These are phyloP conservation scores for Chloebia gouldiae DNA, from an alignment of 2,113 vertebrate genomes.

Conservation along the genomic window DNA sequence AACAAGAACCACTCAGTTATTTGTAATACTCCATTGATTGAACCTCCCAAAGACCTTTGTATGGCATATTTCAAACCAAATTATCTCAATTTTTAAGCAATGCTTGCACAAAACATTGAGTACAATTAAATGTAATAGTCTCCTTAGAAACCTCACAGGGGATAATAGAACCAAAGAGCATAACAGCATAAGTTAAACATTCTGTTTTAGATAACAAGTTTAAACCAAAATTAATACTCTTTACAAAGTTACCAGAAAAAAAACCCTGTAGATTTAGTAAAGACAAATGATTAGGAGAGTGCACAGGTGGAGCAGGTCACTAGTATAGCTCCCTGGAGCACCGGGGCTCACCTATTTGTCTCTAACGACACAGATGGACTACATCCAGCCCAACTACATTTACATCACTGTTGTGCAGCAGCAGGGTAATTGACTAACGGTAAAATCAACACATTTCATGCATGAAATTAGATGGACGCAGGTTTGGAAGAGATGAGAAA, in stretches of 20 bases:
- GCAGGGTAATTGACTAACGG: neutral
- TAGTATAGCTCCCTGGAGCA: neutral
- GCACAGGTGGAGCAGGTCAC: neutral
- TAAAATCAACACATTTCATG: neutral
- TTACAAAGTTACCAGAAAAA: neutral
- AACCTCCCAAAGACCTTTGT: neutral
- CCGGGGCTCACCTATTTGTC: neutral
- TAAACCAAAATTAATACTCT: neutral
- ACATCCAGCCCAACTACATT: neutral
- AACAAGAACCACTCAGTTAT: neutral
- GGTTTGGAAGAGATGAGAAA: neutral
- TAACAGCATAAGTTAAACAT: neutral
- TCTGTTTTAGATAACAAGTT: neutral
- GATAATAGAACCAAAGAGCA: neutral
- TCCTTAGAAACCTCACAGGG: neutral
- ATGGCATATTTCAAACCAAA: neutral
- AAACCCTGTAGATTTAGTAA: neutral
- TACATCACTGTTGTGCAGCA: neutral
- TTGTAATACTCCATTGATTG: neutral
- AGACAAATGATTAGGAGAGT: neutral
- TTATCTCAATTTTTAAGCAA: neutral
- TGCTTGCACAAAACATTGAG: neutral
- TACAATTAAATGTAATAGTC: neutral
- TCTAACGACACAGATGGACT: neutral
- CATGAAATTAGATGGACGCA: neutral